phyloP scores from a whole-genome alignment of 2,113 vertebrate genomes.

The Lycocorax pyrrhopterus region DNA sequence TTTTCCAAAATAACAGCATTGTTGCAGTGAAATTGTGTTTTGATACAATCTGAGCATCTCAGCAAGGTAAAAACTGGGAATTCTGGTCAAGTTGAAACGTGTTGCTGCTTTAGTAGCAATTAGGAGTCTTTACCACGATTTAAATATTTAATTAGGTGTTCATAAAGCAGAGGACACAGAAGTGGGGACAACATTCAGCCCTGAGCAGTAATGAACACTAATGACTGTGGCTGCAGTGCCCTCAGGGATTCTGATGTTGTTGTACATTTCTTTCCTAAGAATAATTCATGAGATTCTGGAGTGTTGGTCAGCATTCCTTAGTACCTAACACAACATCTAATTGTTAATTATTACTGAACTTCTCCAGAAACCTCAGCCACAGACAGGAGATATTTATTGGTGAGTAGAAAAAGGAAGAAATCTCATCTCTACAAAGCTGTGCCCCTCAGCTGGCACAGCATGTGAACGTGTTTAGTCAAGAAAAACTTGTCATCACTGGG shows the following conservation, averaged over 20 bases:
- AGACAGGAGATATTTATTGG: neutral
- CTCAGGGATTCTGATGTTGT: neutral
- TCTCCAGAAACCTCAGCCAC: neutral
- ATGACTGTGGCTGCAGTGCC: neutral
- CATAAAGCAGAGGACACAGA: neutral
- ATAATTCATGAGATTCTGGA: neutral
- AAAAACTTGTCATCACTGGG: neutral
- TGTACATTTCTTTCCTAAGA: neutral
- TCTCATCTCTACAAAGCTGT: neutral
- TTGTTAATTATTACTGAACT: neutral
- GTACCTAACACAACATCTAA: neutral
- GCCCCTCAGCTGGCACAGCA: neutral
- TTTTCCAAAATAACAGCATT: neutral
- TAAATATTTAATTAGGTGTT: slow-evolving; percentile 35
- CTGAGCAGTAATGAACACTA: neutral
- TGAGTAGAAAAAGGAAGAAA: neutral
- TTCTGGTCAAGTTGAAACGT: neutral
- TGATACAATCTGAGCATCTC: neutral
- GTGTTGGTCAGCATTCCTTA: neutral
- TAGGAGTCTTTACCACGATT: neutral
- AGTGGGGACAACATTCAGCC: neutral
- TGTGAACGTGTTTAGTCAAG: neutral
- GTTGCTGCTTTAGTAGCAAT: neutral
- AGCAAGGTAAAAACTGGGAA: slow-evolving; percentile 20
- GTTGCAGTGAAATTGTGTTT: slow-evolving; percentile 27